Base-by-base conservation (phyloP, 2,113 vertebrate genomes). In the Indicator maculatus region DNA sequence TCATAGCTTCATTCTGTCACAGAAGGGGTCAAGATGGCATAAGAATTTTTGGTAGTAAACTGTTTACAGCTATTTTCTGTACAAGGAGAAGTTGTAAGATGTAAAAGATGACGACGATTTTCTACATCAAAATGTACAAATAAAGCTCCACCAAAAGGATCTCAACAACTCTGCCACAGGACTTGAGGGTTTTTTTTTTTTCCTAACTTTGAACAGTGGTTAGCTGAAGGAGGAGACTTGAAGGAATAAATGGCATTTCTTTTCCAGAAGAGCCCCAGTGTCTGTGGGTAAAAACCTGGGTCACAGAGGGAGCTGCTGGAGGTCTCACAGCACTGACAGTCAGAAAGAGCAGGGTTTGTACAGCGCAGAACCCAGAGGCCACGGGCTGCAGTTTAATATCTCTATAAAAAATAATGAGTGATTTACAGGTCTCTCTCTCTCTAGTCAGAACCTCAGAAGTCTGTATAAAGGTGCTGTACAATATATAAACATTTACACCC, bases 381-480 rank as follows among this genome's bases (percentile, higher is more conserved):
- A 93, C 92, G 90, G 98, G 96, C 93, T 97, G 78, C 92, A 96
- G 87, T 95, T 98, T 98, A 98, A 97, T 98, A 96, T 98, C 98
- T 99, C 99, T 99, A 99, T 98, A 99, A 99, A 99, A 99, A 99
- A 99, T 99, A 99, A 99, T 98, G 97, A 98, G 98, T 93, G 65
- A 99, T 99, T 99, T 99, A 99, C 98, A 99, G 98, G 98, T 98
- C 97, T 98, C 98, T 98, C 98, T 98, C 85, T 98, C 97, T 98
- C 97, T 98, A 98, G 97, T 98, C 98, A 98, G 98, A 98, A 98
- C 96, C 97, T 97, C 96, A 97, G 97, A 98, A 97, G 97, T 98
- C 97, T 98, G 98, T 99, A 98, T 99, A 99, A 99, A 99, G 98
- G 98, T 98, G 98, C 98, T 99, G 99, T 99, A 99, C 99, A 99